These are phyloP conservation scores for Drosophila koepferae DNA, from an alignment of 2,888 invertebrate genomes.

Conservation along the genomic window DNA sequence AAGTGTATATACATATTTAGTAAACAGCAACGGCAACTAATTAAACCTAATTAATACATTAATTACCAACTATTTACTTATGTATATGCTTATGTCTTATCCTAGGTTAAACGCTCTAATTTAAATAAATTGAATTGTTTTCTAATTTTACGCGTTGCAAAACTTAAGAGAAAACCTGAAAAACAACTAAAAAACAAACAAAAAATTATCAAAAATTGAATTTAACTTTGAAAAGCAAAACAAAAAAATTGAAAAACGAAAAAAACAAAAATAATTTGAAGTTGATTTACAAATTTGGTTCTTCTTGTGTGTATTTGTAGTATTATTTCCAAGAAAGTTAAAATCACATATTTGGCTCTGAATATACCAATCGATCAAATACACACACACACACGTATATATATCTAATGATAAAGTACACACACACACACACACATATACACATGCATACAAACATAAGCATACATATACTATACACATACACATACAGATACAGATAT, in stretches of 20 bases:
- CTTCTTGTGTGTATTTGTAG: slow-evolving; percentile 76
- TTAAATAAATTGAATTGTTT: slow-evolving; percentile 80
- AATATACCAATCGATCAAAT: slow-evolving; percentile 34
- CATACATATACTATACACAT: slow-evolving; percentile 50
- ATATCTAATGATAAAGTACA: slow-evolving; percentile 17
- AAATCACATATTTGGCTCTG: slow-evolving; percentile 60
- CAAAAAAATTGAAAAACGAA: slow-evolving; percentile 10
- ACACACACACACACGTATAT: slow-evolving; percentile 8
- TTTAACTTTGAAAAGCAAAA: slow-evolving; percentile 40
- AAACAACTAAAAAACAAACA: neutral
- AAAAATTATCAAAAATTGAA: slow-evolving; percentile 33
- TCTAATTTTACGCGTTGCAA: slow-evolving; percentile 77
- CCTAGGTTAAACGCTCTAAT: slow-evolving; percentile 62
- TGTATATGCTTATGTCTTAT: slow-evolving; percentile 49
- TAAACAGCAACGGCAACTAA: slow-evolving; percentile 42
- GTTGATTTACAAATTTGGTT: slow-evolving; percentile 48
- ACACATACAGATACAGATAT: slow-evolving; percentile 51
- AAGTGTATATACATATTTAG: slow-evolving; percentile 47
- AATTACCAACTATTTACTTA: slow-evolving; percentile 53
- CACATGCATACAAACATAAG: slow-evolving; percentile 47
- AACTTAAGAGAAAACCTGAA: slow-evolving; percentile 53
- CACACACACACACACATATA: slow-evolving; percentile 10
- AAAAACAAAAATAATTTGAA: slow-evolving; percentile 28
- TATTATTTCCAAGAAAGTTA: slow-evolving; percentile 77
- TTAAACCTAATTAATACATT: slow-evolving; percentile 43